Evolutionary conservation across 2,888 invertebrate species (phyloP), one percentile per base, ranked within the genome.

Genomic region (Pharmacophagus antenor): DNA sequence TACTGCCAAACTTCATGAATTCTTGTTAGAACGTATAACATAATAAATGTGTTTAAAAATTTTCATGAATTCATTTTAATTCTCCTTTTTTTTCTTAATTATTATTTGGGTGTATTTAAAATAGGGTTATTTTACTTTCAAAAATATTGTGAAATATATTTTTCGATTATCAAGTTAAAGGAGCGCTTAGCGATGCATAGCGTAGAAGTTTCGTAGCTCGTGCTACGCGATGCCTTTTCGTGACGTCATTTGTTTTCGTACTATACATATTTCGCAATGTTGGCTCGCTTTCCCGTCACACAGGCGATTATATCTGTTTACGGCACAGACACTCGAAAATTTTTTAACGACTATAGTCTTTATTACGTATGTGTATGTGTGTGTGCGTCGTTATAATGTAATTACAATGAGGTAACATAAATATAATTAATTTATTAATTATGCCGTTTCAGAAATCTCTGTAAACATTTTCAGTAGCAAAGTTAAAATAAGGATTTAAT

Each of bases 231-330:
- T 53, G 58, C 62, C 60, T 60, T 50, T 63, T 62, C 47, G 63
- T 77, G 74, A 74, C 75, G 77, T 73, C 72, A 74, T 67, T 63
- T 66, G 68, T 67, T 64, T 69, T 67, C 67, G n/a, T 65, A 63
- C 69, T 70, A 69, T 72, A 70, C 60, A 63, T 69, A 64, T 65
- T 71, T 70, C 67, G 63, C 64, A 68, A 68, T 67, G 62, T 67
- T 66, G 57, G 52, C 54, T 54, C 48, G 54, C 58, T 56, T 46
- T 31, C 22, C 46, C 62, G 62, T 63, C 65, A 65, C 54, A 49
- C 48, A 20, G 44, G 31, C 27, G 20, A 57, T 59, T 61, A 63
- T 63, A 56, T 61, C 27, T 58, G 49, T 62, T 60, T 58, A 60
- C 56, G 49, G 53, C 54, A 37, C 56, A 44, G 47, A 58, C 56